Conservation (phyloP, 2,888 invertebrate species). For the Crepidodera aurea region DNA sequence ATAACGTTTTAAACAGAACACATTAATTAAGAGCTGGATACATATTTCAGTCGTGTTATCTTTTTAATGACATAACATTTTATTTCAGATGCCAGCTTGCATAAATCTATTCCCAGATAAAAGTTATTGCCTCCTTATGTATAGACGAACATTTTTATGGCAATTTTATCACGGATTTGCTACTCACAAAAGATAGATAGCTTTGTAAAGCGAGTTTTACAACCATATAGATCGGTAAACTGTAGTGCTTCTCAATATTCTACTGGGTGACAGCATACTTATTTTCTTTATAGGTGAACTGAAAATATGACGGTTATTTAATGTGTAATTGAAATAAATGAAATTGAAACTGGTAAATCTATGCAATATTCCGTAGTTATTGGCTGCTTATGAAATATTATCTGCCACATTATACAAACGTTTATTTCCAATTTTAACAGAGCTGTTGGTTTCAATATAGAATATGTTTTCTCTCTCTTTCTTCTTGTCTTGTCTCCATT, state of each 20-base stretch:
- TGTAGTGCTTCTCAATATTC: background rate
- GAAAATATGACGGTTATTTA: background rate
- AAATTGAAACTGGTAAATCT: too few species aligned
- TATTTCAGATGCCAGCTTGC: constrained; percentile 13
- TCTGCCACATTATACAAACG: too few species aligned
- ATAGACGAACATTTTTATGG: constrained; percentile 30
- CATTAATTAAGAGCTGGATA: background rate
- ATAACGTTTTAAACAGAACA: background rate
- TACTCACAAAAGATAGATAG: constrained; percentile 18
- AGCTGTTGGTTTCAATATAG: too few species aligned
- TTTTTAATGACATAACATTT: constrained; percentile 9
- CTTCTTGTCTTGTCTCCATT: too few species aligned
- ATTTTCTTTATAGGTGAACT: background rate
- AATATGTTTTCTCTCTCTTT: too few species aligned
- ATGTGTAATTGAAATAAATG: too few species aligned
- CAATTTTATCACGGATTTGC: constrained; percentile 29
- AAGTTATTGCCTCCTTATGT: constrained; percentile 24
- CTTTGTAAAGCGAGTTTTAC: constrained; percentile 19
- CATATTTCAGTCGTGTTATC: background rate
- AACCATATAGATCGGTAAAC: constrained; percentile 4
- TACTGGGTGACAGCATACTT: background rate
- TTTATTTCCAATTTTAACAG: too few species aligned
- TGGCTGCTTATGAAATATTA: too few species aligned
- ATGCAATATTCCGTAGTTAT: too few species aligned
- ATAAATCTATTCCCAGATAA: constrained; percentile 19